phyloP scores from a whole-genome alignment of 2,113 vertebrate genomes.

The Cricetomys ansorgei region DNA sequence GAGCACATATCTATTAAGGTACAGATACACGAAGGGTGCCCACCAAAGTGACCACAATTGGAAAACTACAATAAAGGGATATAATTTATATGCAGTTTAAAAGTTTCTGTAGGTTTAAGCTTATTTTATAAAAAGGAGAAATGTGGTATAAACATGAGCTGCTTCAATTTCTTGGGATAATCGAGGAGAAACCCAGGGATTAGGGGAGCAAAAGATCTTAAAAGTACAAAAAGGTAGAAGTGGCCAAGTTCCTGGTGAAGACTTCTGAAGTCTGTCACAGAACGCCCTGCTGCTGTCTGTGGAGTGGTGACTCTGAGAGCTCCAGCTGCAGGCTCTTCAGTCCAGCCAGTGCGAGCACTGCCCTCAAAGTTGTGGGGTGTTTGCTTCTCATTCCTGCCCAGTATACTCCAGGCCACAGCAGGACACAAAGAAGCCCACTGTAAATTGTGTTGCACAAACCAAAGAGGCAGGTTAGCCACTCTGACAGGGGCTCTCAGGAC shows the following conservation, averaged over 20 bases:
- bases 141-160: neutral
- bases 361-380: neutral
- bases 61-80: neutral
- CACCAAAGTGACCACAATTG: neutral
- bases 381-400: neutral
- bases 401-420: neutral
- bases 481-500: neutral
- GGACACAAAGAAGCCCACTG: neutral
- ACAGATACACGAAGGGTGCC: fast-evolving
- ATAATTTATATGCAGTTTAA: neutral
- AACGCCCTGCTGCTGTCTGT: fast-evolving
- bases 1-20: neutral
- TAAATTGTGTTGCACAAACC: neutral
- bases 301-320: neutral
- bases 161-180: neutral
- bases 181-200: neutral
- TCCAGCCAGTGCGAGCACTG: neutral
- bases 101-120: neutral
- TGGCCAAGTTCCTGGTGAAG: fast-evolving
- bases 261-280: neutral
- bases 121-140: neutral
- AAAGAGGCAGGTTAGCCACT: neutral
- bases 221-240: neutral
- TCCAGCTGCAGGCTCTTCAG: neutral
- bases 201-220: neutral